Evolutionary conservation across 2,113 vertebrate species (phyloP), one percentile per base, ranked within the genome.

Genomic region (Gallinago jamesoni): DNA sequence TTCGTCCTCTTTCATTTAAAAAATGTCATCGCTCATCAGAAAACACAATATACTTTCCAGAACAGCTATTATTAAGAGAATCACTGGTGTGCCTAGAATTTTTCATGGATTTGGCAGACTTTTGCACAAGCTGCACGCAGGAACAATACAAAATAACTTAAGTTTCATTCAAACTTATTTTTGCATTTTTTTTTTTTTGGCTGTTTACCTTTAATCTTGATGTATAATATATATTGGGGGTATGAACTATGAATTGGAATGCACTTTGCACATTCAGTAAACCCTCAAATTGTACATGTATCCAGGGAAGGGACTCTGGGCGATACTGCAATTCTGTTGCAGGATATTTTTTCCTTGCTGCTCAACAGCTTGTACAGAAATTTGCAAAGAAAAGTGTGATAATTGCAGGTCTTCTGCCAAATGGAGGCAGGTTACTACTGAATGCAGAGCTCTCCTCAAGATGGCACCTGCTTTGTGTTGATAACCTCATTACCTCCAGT

Each of bases 1-100:
- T 93, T 94, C 83, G 24, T 64, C 86, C 66, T 78, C 47, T 81
- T 43, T 94, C 87, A 50, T 94, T 95, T 90, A 75, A 83, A 92
- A 87, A 89, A 72, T 84, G 41, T 79, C 75, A 73, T 87, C 12
- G 18, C 53, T 93, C 84, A 83, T 84, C 74, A 91, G 35, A 72
- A 94, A 94, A 95, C 23, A n/a, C 70, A 37, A 47, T 25, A 14
- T 43, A 68, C 17, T 91, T 95, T 68, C 85, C 88, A 69, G 43
- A 93, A 41, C 82, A 35, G 75, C 30, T 83, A 39, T 56, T 87
- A 56, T 50, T 67, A 75, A n/a, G 7, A 63, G 31, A 31, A 35
- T 48, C 48, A 57, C 6, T 47, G 60, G 3, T 60, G 60, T n/a
- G 63, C 52, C 70, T 62, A 33, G 35, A 66, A 27, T 92, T 84